Conservation (phyloP, 2,113 vertebrate genomes). For the Todiramphus chloris region DNA sequence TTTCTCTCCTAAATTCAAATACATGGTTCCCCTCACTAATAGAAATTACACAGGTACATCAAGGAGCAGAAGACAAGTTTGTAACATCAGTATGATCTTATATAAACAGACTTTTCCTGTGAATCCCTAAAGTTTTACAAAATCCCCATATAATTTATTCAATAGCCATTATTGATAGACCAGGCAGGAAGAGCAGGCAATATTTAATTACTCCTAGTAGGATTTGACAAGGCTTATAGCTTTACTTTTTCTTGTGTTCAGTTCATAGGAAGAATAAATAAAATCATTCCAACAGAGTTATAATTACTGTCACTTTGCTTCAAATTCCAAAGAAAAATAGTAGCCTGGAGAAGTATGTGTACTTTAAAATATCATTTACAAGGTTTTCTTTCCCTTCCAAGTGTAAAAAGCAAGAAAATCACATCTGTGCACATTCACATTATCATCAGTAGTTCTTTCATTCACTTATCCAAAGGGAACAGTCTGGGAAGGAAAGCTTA, state of each 20-base stretch:
- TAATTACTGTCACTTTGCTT: not conserved
- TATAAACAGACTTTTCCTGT: not conserved
- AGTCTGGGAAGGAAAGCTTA: not conserved
- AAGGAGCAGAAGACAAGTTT: not conserved
- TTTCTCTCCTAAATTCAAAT: not conserved
- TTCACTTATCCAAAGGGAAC: not conserved
- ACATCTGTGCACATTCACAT: not conserved
- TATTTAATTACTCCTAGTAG: not conserved
- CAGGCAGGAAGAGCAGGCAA: not conserved
- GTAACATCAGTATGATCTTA: not conserved
- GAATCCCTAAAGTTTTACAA: not conserved
- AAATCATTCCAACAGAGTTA: not conserved
- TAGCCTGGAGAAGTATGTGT: not conserved
- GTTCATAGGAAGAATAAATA: not conserved
- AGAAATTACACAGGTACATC: not conserved
- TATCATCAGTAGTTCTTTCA: not conserved
- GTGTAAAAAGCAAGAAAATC: not conserved
- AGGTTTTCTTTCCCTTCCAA: not conserved
- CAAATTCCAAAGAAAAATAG: not conserved
- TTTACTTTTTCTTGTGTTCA: not conserved
- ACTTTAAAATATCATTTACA: not conserved
- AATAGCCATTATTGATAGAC: not conserved
- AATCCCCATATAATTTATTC: not conserved
- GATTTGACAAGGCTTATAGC: not conserved
- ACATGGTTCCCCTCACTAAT: not conserved